Evolutionary conservation across 2,888 invertebrate genomes (phyloP), one percentile per base, ranked within the genome.

Genomic region (Brachylomia viminalis): DNA sequence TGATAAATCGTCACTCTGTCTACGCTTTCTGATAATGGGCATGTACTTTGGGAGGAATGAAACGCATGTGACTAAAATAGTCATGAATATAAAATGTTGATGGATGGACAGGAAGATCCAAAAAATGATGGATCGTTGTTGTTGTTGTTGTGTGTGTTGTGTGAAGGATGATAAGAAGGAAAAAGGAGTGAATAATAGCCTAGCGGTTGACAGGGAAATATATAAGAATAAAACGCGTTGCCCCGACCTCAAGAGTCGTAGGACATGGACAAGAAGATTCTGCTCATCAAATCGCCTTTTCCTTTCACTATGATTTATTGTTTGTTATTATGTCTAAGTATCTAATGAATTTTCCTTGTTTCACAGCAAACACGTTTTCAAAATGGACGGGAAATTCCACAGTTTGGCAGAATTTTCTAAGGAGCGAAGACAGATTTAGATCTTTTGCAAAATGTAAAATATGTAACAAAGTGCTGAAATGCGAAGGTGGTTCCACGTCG

Each of bases 381-480:
- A 15, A 79, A 56, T 11, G 38, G 20, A 56, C 2, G 15, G 61
- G 71, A 30, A 27, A 30, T 11, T 77, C 79, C 27, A 2, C 10
- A 13, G 80, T 23, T 2, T 79, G 79, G 79, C 11, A 49, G 23
- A 11, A 67, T 23, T 79, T 80, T 62, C 74, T 78, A 15, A 59
- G 54, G 45, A 80, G 78, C 52, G 52, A 80, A 38, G 59, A 78
- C 58, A 8, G 7, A 42, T 58, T 56, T 3, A 72, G 8, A 59
- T 20, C 38, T 47, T 49, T 30, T n/a, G 80, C 80, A 5, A 73
- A 80, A 61, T 78, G 78, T 47, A 73, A 38, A 66, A 1, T 78
- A 17, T 78, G 78, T 30, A 11, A n/a, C 2, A 78, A 61, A 78
- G 27, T 80, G 4, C 15, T 78, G n/a, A 80, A 80, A 66, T 80